Conservation (phyloP, 2,113 vertebrate species). For the Peromyscus californicus region DNA sequence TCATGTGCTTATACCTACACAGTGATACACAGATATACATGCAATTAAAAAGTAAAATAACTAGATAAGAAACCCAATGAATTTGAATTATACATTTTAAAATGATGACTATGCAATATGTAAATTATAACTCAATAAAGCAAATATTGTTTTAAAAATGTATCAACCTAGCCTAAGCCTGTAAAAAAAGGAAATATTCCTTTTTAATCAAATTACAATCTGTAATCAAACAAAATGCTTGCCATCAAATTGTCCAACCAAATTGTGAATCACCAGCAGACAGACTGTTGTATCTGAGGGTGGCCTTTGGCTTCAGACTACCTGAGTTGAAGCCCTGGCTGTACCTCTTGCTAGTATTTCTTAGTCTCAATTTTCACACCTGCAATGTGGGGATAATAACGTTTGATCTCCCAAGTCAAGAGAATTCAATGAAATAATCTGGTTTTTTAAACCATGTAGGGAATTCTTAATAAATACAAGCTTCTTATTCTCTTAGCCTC, state of each 20-base stretch:
- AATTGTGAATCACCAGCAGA: background rate
- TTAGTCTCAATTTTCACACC: background rate
- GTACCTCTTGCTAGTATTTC: background rate
- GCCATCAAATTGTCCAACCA: background rate
- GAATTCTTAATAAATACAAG: background rate
- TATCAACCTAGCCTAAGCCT: background rate
- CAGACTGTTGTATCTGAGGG: background rate
- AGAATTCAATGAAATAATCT: background rate
- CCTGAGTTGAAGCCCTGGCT: background rate
- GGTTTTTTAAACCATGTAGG: background rate
- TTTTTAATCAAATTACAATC: background rate
- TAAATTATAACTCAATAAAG: background rate
- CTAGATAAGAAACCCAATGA: background rate
- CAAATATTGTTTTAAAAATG: background rate
- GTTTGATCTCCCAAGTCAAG: background rate
- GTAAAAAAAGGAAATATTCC: background rate
- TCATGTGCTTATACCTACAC: background rate
- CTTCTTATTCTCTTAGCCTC: background rate
- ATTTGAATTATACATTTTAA: background rate
- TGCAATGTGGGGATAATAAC: background rate
- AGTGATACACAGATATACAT: background rate
- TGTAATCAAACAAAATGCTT: slow-evolving; percentile 40
- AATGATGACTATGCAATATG: background rate
- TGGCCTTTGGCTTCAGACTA: background rate
- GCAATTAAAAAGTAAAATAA: background rate